Percentiles rank a stretch among this genome's conserved stretches.
phyloP scores from a whole-genome alignment of 2,797 vertebrate species.

The Aratinga solstitialis region DNA sequence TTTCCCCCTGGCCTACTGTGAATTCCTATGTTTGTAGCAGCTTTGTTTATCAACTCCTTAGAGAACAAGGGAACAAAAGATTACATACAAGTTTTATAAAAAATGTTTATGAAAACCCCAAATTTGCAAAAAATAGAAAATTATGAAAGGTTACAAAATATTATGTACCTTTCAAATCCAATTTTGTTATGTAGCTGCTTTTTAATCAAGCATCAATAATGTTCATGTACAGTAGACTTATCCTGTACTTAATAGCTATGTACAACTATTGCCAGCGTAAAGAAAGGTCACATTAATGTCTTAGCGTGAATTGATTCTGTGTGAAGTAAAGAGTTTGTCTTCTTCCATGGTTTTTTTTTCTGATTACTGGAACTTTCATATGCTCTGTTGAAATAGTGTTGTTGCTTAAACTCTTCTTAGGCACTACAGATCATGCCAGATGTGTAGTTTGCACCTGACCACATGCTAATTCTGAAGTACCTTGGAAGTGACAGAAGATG shows the following conservation, averaged over 20 bases:
- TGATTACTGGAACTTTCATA: neutral
- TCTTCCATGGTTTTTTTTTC: neutral
- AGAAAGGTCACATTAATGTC: neutral
- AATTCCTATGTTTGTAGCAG: neutral
- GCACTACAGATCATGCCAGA: neutral
- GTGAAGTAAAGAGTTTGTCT: neutral
- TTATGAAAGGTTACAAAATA: neutral
- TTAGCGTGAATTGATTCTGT: neutral
- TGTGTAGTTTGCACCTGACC: neutral
- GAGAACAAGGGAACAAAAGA: neutral
- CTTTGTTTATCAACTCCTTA: neutral
- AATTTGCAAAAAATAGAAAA: neutral
- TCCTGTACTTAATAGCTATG: neutral
- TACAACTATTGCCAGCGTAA: neutral
- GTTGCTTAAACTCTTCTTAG: neutral
- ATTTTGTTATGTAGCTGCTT: neutral
- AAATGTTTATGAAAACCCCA: neutral
- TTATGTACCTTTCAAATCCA: neutral
- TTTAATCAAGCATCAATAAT: neutral
- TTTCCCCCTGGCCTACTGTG: fast-evolving
- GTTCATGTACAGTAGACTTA: neutral
- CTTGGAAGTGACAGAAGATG: neutral
- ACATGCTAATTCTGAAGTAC: neutral
- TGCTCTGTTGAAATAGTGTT: neutral
- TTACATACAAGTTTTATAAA: neutral